A percentile compares a stretch with the other conserved stretches of the same genome.
Conservation (phyloP, 2,113 vertebrate genomes). For the Pandion haliaetus region DNA sequence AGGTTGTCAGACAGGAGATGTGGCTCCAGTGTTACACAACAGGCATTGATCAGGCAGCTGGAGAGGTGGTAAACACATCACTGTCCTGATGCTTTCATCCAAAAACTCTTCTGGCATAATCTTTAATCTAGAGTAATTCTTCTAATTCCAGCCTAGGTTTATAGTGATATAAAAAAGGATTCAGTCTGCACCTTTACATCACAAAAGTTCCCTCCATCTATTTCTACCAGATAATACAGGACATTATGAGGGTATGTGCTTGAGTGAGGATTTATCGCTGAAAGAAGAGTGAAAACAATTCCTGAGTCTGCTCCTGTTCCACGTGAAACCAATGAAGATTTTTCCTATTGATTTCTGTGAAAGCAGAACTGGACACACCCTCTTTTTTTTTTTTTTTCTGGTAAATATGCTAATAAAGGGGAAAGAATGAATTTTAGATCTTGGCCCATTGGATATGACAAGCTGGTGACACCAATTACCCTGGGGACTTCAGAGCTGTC, state of each 20-base stretch:
- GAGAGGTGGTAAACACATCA: neutral
- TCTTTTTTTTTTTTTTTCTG: neutral
- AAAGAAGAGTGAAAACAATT: neutral
- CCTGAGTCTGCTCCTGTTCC: neutral
- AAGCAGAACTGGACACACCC: neutral
- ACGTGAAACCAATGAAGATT: neutral
- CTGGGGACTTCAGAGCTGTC: constrained; percentile 41
- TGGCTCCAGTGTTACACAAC: neutral
- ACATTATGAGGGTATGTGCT: neutral
- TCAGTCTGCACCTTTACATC: neutral
- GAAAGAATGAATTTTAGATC: constrained; percentile 15
- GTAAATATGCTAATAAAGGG: neutral
- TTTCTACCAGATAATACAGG: neutral
- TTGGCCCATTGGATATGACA: constrained; percentile 38
- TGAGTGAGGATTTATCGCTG: neutral
- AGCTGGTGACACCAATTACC: constrained; percentile 50
- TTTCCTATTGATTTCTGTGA: neutral
- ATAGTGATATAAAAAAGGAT: neutral
- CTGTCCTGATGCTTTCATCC: neutral
- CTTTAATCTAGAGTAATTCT: neutral
- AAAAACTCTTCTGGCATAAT: neutral
- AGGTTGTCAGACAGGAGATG: neutral
- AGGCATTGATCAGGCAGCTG: neutral
- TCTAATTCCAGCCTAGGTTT: neutral
- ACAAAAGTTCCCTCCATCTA: neutral